These are phyloP conservation scores for Tanypteryx hageni DNA, from an alignment of 2,888 invertebrate genomes.

Conservation along the genomic window DNA sequence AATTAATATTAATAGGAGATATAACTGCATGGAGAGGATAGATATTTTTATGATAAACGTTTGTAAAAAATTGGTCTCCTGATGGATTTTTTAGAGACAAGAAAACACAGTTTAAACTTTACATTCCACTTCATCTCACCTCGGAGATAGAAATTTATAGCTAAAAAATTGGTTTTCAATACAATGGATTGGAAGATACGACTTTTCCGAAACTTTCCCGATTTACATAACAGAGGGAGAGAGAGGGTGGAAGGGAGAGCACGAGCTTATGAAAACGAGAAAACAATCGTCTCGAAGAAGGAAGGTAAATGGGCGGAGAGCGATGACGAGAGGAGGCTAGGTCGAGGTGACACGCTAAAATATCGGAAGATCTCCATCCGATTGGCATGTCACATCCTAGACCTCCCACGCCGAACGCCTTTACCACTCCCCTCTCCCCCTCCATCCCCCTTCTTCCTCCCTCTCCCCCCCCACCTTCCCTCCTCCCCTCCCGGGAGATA, in stretches of 20 bases:
- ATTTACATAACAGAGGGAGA: not conserved
- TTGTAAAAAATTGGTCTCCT: too few relatives aligned
- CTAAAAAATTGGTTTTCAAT: too few relatives aligned
- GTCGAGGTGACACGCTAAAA: conserved; percentile 54
- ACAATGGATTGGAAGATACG: too few relatives aligned
- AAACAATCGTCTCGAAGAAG: not conserved
- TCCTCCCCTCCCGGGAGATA: not conserved
- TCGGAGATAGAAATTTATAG: too few relatives aligned
- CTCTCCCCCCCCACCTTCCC: not conserved
- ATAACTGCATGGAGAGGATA: too few relatives aligned
- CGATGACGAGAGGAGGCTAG: conserved; percentile 23
- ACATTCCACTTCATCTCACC: too few relatives aligned
- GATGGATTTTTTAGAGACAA: too few relatives aligned
- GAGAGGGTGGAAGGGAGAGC: not conserved
- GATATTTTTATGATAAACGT: too few relatives aligned
- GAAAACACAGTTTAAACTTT: too few relatives aligned
- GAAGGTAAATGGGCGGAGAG: conserved; percentile 17
- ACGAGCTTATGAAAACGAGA: too few relatives aligned
- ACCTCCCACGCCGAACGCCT: conserved; percentile 57
- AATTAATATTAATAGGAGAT: too few relatives aligned
- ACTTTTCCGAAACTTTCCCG: not conserved
- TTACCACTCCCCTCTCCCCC: conserved; percentile 2
- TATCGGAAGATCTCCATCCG: conserved; percentile 60
- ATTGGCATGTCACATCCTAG: conserved; percentile 59
- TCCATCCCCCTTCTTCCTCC: not conserved